phyloP scores from a whole-genome alignment of 2,888 invertebrate species.

The Tachystola acroxantha region DNA sequence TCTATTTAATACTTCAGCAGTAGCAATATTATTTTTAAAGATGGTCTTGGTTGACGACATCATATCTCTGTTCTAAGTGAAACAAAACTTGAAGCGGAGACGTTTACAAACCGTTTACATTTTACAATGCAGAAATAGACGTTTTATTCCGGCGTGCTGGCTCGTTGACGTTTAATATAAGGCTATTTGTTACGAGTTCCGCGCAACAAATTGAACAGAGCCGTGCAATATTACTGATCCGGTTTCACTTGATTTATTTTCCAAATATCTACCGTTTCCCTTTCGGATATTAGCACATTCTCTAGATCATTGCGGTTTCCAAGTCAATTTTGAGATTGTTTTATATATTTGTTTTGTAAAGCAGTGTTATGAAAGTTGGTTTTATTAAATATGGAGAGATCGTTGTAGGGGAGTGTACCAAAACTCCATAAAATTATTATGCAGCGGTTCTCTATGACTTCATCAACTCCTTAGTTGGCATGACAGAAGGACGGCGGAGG shows the following conservation, averaged over 20 bases:
- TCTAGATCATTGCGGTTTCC: constrained; percentile 2
- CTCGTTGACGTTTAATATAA: constrained; percentile 22
- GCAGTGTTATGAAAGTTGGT: background rate
- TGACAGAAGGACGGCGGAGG: constrained; percentile 34
- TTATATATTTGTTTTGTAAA: background rate
- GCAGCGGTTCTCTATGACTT: constrained; percentile 37
- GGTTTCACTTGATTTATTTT: constrained; percentile 17
- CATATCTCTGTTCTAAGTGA: no score
- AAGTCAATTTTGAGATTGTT: background rate
- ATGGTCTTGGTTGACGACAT: no score
- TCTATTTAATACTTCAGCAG: no score
- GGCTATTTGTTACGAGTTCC: constrained; percentile 15
- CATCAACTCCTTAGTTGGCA: constrained; percentile 33
- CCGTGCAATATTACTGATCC: constrained; percentile 20
- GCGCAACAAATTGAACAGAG: constrained; percentile 18
- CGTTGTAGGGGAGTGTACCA: background rate
- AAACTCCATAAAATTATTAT: constrained; percentile 17
- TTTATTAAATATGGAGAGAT: constrained; percentile 1
- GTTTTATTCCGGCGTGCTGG: constrained; percentile 11
- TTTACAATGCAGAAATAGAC: constrained; percentile 7
- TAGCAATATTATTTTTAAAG: no score
- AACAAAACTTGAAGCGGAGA: background rate
- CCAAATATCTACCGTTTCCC: constrained; percentile 8
- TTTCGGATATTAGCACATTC: constrained; percentile 8
- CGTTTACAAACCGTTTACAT: no score